phyloP scores from a whole-genome alignment of 2,888 invertebrate genomes.

The Perizoma flavofasciatum region DNA sequence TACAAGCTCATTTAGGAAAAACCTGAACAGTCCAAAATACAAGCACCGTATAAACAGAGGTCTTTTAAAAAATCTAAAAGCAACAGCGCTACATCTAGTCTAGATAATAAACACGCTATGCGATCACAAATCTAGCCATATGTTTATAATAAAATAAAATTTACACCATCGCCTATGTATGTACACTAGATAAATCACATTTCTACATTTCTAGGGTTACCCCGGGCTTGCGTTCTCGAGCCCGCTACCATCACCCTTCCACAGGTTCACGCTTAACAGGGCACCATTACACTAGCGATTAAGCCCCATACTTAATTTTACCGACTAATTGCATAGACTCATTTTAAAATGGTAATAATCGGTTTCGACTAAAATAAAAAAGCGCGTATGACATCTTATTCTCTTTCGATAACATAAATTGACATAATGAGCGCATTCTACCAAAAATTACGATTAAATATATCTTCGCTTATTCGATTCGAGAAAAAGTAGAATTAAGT shows the following conservation, averaged over 20 bases:
- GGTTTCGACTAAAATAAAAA: too few species aligned
- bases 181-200: constrained; percentile 80
- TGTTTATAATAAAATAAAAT: constrained; percentile 73
- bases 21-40: constrained; percentile 34
- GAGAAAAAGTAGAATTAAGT: too few species aligned
- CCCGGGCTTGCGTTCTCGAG: constrained; percentile 17
- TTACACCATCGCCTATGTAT: constrained; percentile 78
- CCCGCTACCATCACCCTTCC: constrained; percentile 5
- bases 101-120: constrained; percentile 60
- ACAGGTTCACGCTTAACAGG: constrained; percentile 5
- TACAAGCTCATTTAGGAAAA: constrained; percentile 34
- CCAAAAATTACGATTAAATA: too few species aligned
- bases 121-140: constrained; percentile 78
- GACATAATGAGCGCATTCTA: too few species aligned
- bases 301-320: constrained; percentile 4
- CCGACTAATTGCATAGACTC: background rate
- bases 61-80: constrained; percentile 28
- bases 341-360: constrained; percentile 8
- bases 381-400: too few species aligned
- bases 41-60: constrained; percentile 34
- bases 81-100: constrained; percentile 31
- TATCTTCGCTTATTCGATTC: too few species aligned
- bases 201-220: constrained; percentile 49
- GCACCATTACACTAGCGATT: constrained; percentile 1
- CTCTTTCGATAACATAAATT: too few species aligned